Evolutionary conservation across 2,888 invertebrate species (phyloP).

Genomic region (Malthinus flaveolus): DNA sequence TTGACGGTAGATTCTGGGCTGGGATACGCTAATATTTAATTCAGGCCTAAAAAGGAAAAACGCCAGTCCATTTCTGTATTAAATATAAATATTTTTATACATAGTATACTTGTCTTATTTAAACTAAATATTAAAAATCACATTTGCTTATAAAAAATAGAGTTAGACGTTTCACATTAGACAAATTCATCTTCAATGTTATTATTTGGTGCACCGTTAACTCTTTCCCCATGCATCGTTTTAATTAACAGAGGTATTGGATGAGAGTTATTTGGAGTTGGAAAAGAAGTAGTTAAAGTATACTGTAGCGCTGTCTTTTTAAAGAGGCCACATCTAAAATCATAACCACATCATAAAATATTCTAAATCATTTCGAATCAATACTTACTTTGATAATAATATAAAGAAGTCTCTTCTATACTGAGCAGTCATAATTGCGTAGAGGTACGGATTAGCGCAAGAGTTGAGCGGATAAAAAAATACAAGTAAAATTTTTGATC

Average conservation of each 20-base stretch:
- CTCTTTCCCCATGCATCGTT: conserved; percentile 36
- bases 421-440: conserved; percentile 87
- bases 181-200: conserved; percentile 36
- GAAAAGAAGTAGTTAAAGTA: conserved; percentile 53
- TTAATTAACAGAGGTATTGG: conserved; percentile 40
- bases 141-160: too few relatives aligned
- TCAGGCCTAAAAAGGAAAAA: too few relatives aligned
- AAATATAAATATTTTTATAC: too few relatives aligned
- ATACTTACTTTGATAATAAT: conserved; percentile 65
- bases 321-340: conserved; percentile 59
- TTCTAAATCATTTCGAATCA: not conserved
- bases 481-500: conserved; percentile 80
- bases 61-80: too few relatives aligned
- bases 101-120: too few relatives aligned
- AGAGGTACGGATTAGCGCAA: conserved; percentile 90
- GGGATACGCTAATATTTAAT: too few relatives aligned
- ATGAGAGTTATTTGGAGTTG: conserved; percentile 42
- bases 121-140: too few relatives aligned
- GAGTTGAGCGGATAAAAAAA: conserved; percentile 92
- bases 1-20: too few relatives aligned
- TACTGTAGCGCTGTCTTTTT: conserved; percentile 57
- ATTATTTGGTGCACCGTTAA: conserved; percentile 30
- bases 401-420: conserved; percentile 76
- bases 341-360: not conserved
- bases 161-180: conserved; percentile 16